Evolutionary conservation across 2,888 invertebrate genomes (phyloP).

Genomic region (Heliothis peltigera): DNA sequence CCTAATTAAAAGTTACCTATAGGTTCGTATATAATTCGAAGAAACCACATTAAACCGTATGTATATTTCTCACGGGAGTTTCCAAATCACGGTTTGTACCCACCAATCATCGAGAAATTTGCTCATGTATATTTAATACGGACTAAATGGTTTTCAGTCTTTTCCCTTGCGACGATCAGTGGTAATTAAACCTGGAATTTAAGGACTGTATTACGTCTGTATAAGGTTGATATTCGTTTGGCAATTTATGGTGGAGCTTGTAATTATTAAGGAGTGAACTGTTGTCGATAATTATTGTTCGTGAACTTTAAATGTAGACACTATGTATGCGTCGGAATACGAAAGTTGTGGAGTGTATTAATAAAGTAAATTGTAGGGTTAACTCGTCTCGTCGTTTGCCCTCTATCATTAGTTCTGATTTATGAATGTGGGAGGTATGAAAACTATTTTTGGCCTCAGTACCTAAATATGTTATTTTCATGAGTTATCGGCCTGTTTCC

Average conservation of each 20-base stretch:
- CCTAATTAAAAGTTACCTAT: slow-evolving; percentile 44
- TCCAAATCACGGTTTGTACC: slow-evolving; percentile 81
- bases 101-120: slow-evolving; percentile 82
- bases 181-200: slow-evolving; percentile 73
- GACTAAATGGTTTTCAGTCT: slow-evolving; percentile 85
- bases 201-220: slow-evolving; percentile 54
- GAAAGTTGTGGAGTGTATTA: slow-evolving; percentile 55
- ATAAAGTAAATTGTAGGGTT: slow-evolving; percentile 58
- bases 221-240: slow-evolving; percentile 61
- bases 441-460: slow-evolving; percentile 37
- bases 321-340: slow-evolving; percentile 50
- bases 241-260: slow-evolving; percentile 46
- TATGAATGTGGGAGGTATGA: slow-evolving; percentile 39
- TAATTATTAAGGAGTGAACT: slow-evolving; percentile 85
- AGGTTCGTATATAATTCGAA: slow-evolving; percentile 46
- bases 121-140: slow-evolving; percentile 84
- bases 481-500: not conserved
- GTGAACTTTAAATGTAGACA: slow-evolving; percentile 69
- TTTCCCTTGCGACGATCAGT: slow-evolving; percentile 80
- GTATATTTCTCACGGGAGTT: slow-evolving; percentile 78
- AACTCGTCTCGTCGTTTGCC: slow-evolving; percentile 37
- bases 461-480: not conserved
- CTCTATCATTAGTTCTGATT: slow-evolving; percentile 54
- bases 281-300: slow-evolving; percentile 84
- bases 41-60: slow-evolving; percentile 52